Evolutionary conservation across 2,113 vertebrate genomes (phyloP).

Genomic region (Cyphomyrus discorhynchus): DNA sequence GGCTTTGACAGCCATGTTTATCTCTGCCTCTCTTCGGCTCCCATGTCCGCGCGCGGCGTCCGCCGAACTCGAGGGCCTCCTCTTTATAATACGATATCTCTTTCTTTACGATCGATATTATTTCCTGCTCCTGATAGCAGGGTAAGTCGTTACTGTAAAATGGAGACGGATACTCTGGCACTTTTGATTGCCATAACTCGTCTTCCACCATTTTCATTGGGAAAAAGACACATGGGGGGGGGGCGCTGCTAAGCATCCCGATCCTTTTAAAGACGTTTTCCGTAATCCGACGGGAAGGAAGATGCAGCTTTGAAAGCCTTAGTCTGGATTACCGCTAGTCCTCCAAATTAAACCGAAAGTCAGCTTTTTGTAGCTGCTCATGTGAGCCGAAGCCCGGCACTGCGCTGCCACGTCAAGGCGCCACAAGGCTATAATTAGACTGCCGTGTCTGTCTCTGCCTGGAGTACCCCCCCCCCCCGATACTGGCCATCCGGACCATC

Average conservation of each 20-base stretch:
- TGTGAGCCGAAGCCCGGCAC: conserved; percentile 57
- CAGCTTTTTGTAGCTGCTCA: conserved; percentile 64
- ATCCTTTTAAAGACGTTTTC: conserved; percentile 71
- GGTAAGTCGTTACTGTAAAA: conserved; percentile 43
- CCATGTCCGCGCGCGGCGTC: background rate
- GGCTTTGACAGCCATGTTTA: background rate
- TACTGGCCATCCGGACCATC: conserved; percentile 22
- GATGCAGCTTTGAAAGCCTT: conserved; percentile 62
- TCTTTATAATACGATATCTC: background rate
- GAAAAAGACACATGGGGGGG: conserved; percentile 56
- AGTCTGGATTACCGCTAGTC: conserved; percentile 70
- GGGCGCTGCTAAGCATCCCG: conserved; percentile 60
- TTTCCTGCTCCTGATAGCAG: background rate
- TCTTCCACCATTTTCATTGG: conserved; percentile 44
- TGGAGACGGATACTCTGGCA: conserved; percentile 34
- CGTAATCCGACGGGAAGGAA: conserved; percentile 55
- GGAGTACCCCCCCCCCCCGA: conserved; percentile 21
- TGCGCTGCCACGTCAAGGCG: conserved; percentile 45
- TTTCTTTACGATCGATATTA: background rate
- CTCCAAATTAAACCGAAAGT: conserved; percentile 74
- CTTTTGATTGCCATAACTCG: conserved; percentile 32
- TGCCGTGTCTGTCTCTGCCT: conserved; percentile 27
- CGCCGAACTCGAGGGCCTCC: background rate
- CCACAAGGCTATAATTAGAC: conserved; percentile 53
- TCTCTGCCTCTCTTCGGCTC: background rate